Evolutionary conservation across 2,797 vertebrate genomes (phyloP).

Genomic region (Eptatretus atami): DNA sequence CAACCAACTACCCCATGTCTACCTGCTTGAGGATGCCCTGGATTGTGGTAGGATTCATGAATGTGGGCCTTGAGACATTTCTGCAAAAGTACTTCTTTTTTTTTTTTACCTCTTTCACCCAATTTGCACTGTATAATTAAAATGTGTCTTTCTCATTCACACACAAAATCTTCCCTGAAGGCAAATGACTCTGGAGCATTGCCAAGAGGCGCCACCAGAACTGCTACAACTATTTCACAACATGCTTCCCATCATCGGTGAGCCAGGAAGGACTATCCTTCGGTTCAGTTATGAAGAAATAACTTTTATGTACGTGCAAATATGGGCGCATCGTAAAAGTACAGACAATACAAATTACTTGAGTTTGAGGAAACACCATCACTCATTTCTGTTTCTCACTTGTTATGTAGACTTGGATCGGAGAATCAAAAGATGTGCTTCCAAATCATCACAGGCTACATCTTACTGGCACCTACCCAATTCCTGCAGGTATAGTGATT

Average conservation of each 20-base stretch:
- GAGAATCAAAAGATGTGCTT: slow-evolving; percentile 78
- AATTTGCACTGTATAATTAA: no score
- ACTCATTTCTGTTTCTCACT: no score
- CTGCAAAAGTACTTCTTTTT: no score
- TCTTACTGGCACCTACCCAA: slow-evolving; percentile 51
- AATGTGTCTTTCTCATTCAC: no score
- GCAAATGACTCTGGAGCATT: slow-evolving; percentile 83
- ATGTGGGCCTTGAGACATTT: not conserved
- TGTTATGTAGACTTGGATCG: slow-evolving; percentile 33
- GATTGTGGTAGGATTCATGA: slow-evolving; percentile 46
- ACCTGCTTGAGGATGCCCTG: slow-evolving; percentile 82
- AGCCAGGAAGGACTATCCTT: slow-evolving; percentile 12
- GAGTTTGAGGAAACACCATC: no score
- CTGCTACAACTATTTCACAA: slow-evolving; percentile 82
- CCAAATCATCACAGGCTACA: slow-evolving; percentile 73
- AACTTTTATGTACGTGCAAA: not conserved
- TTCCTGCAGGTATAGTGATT: slow-evolving; percentile 48
- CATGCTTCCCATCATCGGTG: slow-evolving; percentile 74
- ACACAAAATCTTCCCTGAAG: slow-evolving; percentile 13
- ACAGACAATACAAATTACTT: no score
- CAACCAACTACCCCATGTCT: slow-evolving; percentile 71
- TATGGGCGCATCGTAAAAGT: no score
- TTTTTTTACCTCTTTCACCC: no score
- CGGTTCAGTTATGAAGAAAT: not conserved
- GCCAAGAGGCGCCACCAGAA: slow-evolving; percentile 48